Conservation (phyloP, 2,888 invertebrate species). For the Mythimna ferrago region DNA sequence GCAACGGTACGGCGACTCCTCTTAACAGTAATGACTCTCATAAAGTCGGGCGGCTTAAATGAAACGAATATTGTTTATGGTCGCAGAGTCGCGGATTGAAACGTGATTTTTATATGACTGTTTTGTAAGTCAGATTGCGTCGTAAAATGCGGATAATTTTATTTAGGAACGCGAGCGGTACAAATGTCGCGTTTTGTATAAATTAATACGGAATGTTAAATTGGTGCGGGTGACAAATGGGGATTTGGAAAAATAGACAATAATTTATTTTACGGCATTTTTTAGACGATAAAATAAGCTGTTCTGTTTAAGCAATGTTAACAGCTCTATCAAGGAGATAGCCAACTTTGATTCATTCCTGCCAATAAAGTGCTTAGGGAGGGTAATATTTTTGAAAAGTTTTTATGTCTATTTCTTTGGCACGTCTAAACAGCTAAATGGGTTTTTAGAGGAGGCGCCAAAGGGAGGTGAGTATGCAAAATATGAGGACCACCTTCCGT, state of each 20-base stretch:
- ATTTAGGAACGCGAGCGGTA: slow-evolving; percentile 9
- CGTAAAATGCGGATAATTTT: slow-evolving; percentile 39
- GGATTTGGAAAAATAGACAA: slow-evolving; percentile 15
- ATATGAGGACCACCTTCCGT: too few species aligned
- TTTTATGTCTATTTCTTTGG: too few species aligned
- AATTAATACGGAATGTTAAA: slow-evolving; percentile 31
- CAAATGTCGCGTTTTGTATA: slow-evolving; percentile 33
- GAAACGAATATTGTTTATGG: slow-evolving; percentile 57
- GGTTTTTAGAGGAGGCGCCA: too few species aligned
- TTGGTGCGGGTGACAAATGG: not conserved
- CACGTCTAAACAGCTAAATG: too few species aligned
- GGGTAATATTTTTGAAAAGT: too few species aligned
- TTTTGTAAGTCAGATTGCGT: slow-evolving; percentile 53
- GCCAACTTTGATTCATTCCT: too few species aligned
- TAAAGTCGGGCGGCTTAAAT: slow-evolving; percentile 52
- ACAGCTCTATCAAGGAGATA: not conserved
- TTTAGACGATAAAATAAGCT: not conserved
- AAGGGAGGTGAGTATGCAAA: too few species aligned
- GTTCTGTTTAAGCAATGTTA: too few species aligned
- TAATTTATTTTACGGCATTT: not conserved
- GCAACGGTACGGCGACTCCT: slow-evolving; percentile 14
- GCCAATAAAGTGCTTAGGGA: too few species aligned
- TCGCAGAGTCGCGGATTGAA: slow-evolving; percentile 48
- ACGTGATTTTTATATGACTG: slow-evolving; percentile 52
- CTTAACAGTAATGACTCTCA: slow-evolving; percentile 40